A percentile compares a stretch with the other conserved stretches of the same genome.
Evolutionary conservation across 2,888 invertebrate genomes (phyloP).

Genomic region (Heliconius sara): DNA sequence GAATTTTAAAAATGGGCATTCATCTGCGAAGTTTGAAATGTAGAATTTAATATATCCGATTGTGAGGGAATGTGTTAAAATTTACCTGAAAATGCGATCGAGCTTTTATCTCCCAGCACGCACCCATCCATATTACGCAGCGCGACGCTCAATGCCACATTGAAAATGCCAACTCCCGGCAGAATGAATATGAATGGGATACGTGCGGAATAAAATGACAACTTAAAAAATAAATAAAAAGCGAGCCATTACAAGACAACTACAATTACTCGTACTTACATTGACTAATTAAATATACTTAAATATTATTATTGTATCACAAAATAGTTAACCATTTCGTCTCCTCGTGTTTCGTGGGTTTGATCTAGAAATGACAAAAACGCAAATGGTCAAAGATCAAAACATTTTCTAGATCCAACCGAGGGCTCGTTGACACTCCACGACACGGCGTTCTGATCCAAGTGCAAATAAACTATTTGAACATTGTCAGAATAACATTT

Average conservation of each 20-base stretch:
- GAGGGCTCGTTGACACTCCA: slow-evolving; percentile 51
- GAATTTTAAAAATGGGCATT: slow-evolving; percentile 1
- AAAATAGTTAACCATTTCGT: slow-evolving; percentile 56
- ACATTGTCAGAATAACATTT: slow-evolving; percentile 31
- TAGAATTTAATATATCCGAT: slow-evolving; percentile 6
- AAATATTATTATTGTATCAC: slow-evolving; percentile 48
- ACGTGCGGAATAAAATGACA: slow-evolving; percentile 85
- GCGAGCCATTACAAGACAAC: slow-evolving; percentile 78
- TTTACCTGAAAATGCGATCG: slow-evolving; percentile 74
- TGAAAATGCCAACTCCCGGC: slow-evolving; percentile 80
- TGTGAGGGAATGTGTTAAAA: slow-evolving; percentile 15
- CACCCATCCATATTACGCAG: slow-evolving; percentile 81
- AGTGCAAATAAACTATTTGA: slow-evolving; percentile 35
- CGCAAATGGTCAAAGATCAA: slow-evolving; percentile 29
- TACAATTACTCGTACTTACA: slow-evolving; percentile 78
- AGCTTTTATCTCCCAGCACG: slow-evolving; percentile 74
- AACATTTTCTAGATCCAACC: slow-evolving; percentile 56
- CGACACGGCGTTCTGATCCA: slow-evolving; percentile 27
- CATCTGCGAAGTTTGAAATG: neutral
- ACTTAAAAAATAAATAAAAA: slow-evolving; percentile 76
- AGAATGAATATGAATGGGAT: slow-evolving; percentile 85
- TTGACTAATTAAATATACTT: slow-evolving; percentile 55
- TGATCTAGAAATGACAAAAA: slow-evolving; percentile 56
- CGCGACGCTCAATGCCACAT: slow-evolving; percentile 66
- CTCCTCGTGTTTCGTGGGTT: slow-evolving; percentile 59